phyloP scores from a whole-genome alignment of 2,888 invertebrate species.

The Lepidonotus clava region DNA sequence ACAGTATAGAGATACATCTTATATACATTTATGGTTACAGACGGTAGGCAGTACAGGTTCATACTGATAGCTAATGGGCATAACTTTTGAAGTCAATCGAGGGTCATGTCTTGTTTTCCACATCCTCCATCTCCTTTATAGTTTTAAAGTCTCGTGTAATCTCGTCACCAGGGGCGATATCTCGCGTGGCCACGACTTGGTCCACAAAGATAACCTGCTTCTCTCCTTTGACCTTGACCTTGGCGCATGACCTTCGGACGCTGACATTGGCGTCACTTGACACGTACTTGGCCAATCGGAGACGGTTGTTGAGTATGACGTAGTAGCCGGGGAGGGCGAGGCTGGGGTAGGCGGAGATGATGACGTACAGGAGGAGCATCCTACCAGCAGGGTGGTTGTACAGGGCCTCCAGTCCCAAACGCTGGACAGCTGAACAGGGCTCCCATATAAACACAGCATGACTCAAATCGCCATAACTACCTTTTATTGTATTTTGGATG shows the following conservation, averaged over 20 bases:
- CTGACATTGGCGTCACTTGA: neutral
- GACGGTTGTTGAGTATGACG: conserved; percentile 11
- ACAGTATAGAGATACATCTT: no score
- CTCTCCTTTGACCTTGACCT: conserved; percentile 10
- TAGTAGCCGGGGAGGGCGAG: neutral
- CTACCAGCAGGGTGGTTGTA: neutral
- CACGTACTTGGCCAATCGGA: neutral
- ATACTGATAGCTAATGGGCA: no score
- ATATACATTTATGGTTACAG: no score
- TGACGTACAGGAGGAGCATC: neutral
- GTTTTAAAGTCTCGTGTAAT: neutral
- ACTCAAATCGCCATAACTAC: no score
- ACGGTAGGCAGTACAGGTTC: no score
- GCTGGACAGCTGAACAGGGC: conserved; percentile 12
- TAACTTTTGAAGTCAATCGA: no score
- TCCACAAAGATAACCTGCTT: neutral
- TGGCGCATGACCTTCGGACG: neutral
- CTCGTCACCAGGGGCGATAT: neutral
- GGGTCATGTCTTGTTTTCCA: no score
- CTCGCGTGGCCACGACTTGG: conserved; percentile 5
- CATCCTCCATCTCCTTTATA: conserved; percentile 8
- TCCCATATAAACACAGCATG: no score
- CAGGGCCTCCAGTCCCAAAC: neutral
- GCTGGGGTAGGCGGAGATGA: conserved; percentile 3
- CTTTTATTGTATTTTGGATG: no score